These are phyloP conservation scores for Salminus brasiliensis DNA, from an alignment of 2,113 vertebrate genomes.

Conservation along the genomic window DNA sequence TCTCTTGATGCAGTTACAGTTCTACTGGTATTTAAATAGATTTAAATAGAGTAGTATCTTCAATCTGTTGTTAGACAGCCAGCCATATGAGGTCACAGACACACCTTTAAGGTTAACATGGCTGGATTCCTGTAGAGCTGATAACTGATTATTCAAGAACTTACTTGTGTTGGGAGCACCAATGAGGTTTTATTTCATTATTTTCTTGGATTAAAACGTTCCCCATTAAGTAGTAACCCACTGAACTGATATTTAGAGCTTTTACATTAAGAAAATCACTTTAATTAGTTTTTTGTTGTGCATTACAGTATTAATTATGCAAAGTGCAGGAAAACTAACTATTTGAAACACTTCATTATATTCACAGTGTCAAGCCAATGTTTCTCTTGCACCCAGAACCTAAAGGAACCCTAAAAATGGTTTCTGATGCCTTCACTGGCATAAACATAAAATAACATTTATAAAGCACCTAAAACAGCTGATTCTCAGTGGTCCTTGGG, in stretches of 20 bases:
- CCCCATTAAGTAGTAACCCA: not conserved
- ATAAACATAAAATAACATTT: not conserved
- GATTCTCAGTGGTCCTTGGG: not conserved
- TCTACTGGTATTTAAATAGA: no score
- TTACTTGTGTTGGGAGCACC: not conserved
- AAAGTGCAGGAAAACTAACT: not conserved
- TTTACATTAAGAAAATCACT: not conserved
- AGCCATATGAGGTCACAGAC: not conserved
- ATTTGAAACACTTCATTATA: not conserved
- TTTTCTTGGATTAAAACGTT: no score
- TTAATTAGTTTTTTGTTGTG: not conserved
- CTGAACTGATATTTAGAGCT: not conserved
- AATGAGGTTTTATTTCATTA: not conserved
- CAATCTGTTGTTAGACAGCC: not conserved
- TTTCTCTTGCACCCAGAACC: not conserved
- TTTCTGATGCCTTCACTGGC: not conserved
- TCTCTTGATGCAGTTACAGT: no score
- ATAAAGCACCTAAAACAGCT: not conserved
- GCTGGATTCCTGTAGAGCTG: not conserved
- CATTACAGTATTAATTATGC: not conserved
- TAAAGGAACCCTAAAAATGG: not conserved
- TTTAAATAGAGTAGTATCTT: no score
- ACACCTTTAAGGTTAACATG: not conserved
- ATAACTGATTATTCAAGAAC: not conserved
- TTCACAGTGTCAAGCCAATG: not conserved